Evolutionary conservation across 1,140 invertebrate species (phyloP).

Genomic region (Schlechtendalia chinensis): DNA sequence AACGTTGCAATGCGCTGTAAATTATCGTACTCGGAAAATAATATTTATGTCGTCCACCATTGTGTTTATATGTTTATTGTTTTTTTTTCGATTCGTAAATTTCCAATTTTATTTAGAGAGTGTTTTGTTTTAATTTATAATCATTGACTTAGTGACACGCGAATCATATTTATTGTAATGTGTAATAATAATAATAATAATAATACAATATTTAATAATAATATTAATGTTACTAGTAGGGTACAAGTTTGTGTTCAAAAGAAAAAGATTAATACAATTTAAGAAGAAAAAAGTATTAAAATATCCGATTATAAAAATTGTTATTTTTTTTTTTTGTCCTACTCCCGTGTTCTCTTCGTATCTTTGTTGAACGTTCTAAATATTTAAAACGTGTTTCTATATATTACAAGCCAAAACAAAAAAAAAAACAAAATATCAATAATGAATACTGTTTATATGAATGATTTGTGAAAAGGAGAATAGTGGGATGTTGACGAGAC

Average conservation of each 20-base stretch:
- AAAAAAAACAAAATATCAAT: no score
- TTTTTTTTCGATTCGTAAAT: constrained; percentile 31
- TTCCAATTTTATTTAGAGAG: constrained; percentile 27
- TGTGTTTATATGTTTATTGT: constrained; percentile 35
- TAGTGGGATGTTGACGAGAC: no score
- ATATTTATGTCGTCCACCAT: constrained; percentile 1
- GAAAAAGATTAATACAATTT: constrained; percentile 33
- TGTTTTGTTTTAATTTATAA: constrained; percentile 20
- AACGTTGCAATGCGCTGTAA: neutral
- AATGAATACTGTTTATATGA: no score
- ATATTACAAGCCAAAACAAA: no score
- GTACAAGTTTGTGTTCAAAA: constrained; percentile 44
- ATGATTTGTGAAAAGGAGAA: no score
- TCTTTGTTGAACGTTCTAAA: no score
- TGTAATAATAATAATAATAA: no score
- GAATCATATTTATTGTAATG: neutral
- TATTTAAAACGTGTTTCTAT: no score
- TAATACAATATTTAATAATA: constrained; percentile 1
- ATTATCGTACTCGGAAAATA: constrained; percentile 16
- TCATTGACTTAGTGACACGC: neutral
- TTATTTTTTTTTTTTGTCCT: constrained; percentile 15
- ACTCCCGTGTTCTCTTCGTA: neutral
- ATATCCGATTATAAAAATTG: constrained; percentile 9
- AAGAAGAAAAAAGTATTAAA: constrained; percentile 46
- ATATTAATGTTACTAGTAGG: constrained; percentile 9